Evolutionary conservation across 1,140 invertebrate genomes (phyloP).

Genomic region (Drosophila athabasca): DNA sequence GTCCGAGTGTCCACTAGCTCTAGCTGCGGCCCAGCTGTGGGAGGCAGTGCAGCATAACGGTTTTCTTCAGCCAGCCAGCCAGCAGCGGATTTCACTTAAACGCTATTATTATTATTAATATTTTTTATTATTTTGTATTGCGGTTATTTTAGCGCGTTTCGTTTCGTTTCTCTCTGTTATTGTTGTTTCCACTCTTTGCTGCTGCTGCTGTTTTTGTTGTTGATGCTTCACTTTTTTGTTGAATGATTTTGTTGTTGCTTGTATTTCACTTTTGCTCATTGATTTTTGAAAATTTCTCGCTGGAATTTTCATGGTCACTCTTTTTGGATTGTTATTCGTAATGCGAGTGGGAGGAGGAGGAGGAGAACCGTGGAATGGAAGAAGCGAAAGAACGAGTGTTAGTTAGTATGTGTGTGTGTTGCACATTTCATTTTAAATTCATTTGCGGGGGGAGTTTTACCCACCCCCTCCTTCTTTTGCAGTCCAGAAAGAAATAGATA

Average conservation of each 20-base stretch:
- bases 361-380: background rate
- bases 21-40: background rate
- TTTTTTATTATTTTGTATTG: no score
- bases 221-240: conserved; percentile 2
- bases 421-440: conserved; percentile 17
- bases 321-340: conserved; percentile 29
- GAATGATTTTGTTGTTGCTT: conserved; percentile 34
- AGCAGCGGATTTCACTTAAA: conserved; percentile 39
- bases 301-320: conserved; percentile 77
- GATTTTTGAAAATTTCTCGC: conserved; percentile 77
- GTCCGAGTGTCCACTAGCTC: conserved; percentile 5
- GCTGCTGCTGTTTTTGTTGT: conserved; percentile 19
- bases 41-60: conserved; percentile 73
- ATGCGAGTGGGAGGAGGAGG: background rate
- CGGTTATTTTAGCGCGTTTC: background rate
- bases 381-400: background rate
- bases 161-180: background rate
- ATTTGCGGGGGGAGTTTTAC: conserved; percentile 3
- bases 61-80: conserved; percentile 25
- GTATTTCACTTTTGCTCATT: conserved; percentile 71
- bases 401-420: conserved; percentile 3
- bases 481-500: conserved; percentile 7
- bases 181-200: conserved; percentile 27
- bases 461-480: conserved; percentile 23
- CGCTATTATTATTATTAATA: conserved; percentile 23